A percentile compares a stretch with the other conserved stretches of the same genome.
Conservation (phyloP, 2,113 vertebrate species). For the Sphyrna mokarran region DNA sequence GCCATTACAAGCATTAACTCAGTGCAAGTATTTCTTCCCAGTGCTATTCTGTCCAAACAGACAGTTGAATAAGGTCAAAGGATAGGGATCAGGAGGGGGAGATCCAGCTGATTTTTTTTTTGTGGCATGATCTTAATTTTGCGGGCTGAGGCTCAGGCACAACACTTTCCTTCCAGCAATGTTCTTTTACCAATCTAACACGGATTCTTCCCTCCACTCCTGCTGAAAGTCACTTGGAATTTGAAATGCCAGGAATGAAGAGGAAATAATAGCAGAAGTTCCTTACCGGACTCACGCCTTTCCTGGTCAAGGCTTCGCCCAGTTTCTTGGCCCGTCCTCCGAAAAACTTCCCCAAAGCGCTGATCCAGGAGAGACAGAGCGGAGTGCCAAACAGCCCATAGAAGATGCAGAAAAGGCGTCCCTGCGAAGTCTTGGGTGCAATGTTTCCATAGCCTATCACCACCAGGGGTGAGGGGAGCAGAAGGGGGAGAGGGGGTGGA, state of each 20-base stretch:
- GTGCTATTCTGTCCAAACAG: background rate
- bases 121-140: background rate
- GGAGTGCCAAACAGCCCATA: constrained; percentile 94
- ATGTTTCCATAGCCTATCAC: constrained; percentile 87
- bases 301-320: constrained; percentile 85
- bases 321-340: constrained; percentile 89
- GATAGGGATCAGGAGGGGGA: background rate
- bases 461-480: constrained; percentile 35
- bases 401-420: constrained; percentile 91
- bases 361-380: constrained; percentile 92
- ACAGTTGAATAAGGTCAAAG: background rate
- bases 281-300: constrained; percentile 83
- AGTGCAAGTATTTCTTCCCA: background rate
- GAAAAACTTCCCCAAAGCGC: constrained; percentile 94
- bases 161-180: background rate
- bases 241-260: background rate
- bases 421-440: constrained; percentile 82
- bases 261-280: background rate
- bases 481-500: constrained; percentile 34
- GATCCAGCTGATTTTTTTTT: background rate
- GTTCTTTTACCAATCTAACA: constrained; percentile 22
- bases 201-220: background rate
- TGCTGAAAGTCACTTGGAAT: background rate
- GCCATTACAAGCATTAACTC: background rate
- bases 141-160: background rate